Percentiles rank a stretch among this genome's conserved stretches.
phyloP scores from a whole-genome alignment of 2,888 invertebrate genomes.

The Chalcis sispes region DNA sequence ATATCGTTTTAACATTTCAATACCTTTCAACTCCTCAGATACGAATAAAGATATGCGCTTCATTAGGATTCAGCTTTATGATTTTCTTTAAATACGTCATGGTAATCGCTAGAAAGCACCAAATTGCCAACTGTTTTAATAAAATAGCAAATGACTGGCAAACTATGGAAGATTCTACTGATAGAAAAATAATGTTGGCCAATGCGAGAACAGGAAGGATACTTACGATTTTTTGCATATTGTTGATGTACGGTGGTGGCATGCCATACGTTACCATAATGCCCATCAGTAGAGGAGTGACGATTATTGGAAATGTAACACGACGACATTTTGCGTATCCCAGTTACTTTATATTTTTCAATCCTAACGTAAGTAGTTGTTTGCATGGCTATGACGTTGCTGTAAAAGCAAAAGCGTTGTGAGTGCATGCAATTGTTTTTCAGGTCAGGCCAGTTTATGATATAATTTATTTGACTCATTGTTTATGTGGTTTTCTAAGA shows the following conservation, averaged over 20 bases:
- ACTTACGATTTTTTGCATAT: neutral
- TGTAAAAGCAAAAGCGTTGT: neutral
- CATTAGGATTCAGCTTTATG: slow-evolving; percentile 65
- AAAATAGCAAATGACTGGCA: slow-evolving; percentile 63
- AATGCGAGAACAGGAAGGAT: neutral
- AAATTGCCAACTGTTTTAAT: slow-evolving; percentile 60
- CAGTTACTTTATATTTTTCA: neutral
- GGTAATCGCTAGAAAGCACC: slow-evolving; percentile 52
- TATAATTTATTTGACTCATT: neutral
- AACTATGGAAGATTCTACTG: neutral
- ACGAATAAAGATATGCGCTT: slow-evolving; percentile 62
- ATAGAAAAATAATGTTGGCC: slow-evolving; percentile 61
- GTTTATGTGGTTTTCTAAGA: neutral
- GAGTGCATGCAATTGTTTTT: neutral
- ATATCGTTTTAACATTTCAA: too few relatives aligned
- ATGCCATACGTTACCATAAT: neutral
- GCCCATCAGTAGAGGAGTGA: neutral
- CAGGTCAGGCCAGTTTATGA: slow-evolving; percentile 22
- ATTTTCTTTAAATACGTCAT: slow-evolving; percentile 61
- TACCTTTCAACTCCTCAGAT: slow-evolving; percentile 7
- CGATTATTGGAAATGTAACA: neutral
- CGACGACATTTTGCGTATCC: neutral
- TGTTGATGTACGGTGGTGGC: neutral
- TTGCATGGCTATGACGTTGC: too few relatives aligned
- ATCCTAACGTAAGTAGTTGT: neutral